Evolutionary conservation across 2,888 invertebrate species (phyloP), one percentile per base, ranked within the genome.

Genomic region (Margaritifera margaritifera): DNA sequence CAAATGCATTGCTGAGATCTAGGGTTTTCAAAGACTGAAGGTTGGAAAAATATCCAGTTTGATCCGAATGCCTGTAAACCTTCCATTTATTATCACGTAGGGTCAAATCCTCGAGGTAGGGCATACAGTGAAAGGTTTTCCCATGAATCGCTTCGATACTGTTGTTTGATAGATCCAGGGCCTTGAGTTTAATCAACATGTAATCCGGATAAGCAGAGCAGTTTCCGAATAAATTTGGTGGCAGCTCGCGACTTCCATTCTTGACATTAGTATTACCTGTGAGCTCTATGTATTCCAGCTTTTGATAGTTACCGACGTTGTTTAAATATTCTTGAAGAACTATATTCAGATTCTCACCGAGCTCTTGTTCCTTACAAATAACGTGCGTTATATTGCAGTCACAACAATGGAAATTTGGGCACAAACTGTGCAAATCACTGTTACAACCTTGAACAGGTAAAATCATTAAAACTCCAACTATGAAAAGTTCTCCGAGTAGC

Each of bases 61-160:
- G 77, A 20, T 70, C 62, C 0, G 54, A 53, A 22, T 72, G 64
- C 56, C 64, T 72, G 6, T 76, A 72, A 6, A 79, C 62, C 6
- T 69, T 57, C 83, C 81, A 83, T 11, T 75, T 60, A 54, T 83
- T 83, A 50, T 78, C 57, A 3, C 64, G 52, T 4, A 83, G 62
- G n/a, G 66, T 74, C 57, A 83, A 57, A 18, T 59, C 68, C 15
- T 71, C 60, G 15, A 83, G 54, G 60, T 75, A 63, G 1, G 71
- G 71, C 59, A 78, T 71, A 59, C 83, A 81, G 54, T 81, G 80
- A 52, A 83, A 80, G 25, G 78, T 75, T 66, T 78, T 75, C 1
- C 83, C 83, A 57, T 79, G 75, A 15, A 83, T 75, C 22, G 19
- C 60, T 6, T 57, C 19, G 5, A 83, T 81, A n/a, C 59, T 61